phyloP scores from a whole-genome alignment of 2,797 vertebrate genomes.

The Lemur catta region DNA sequence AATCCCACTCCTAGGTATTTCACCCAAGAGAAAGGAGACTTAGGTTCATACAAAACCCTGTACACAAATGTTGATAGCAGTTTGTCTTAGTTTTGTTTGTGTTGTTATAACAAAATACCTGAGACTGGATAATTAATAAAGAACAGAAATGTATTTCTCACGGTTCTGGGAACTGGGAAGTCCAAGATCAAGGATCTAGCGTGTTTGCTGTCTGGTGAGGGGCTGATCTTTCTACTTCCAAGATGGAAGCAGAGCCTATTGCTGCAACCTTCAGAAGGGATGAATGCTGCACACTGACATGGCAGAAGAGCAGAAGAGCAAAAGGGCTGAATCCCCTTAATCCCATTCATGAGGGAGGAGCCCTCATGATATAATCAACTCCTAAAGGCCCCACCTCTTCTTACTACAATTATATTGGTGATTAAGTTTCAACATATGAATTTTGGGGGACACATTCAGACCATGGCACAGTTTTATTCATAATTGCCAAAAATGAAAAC shows the following conservation, averaged over 20 bases:
- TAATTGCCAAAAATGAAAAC: not conserved
- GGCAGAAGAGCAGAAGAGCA: not conserved
- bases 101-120: not conserved
- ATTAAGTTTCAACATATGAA: not conserved
- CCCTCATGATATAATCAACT: not conserved
- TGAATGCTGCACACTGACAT: not conserved
- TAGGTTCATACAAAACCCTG: not conserved
- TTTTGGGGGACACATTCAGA: not conserved
- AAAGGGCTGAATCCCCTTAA: not conserved
- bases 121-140: not conserved
- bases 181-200: not conserved
- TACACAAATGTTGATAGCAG: not conserved
- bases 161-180: not conserved
- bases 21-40: not conserved
- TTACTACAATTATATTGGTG: not conserved
- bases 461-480: not conserved
- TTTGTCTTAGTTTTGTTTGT: not conserved
- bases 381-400: not conserved
- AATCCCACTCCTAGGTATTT: not conserved
- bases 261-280: too few species aligned
- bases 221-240: not conserved
- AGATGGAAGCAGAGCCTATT: too few species aligned
- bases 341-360: not conserved
- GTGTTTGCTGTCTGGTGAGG: not conserved
- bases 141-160: not conserved